Base-by-base conservation (phyloP, 2,113 vertebrate species). In the Marcusenius ussheri region DNA sequence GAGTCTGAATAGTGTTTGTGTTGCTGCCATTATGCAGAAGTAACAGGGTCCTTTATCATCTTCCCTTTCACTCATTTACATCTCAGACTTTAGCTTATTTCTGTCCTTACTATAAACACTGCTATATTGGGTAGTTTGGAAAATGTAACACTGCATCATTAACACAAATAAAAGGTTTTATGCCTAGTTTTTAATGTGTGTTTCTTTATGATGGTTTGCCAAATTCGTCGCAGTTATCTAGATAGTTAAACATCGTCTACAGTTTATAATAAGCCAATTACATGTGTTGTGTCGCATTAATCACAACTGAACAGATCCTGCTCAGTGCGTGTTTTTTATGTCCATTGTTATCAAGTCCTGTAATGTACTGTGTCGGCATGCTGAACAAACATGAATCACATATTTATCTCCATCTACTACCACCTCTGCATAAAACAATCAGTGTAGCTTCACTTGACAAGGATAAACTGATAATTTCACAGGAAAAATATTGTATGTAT, bases 11-110 rank as follows among this genome's bases (percentile, higher is more conserved):
- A 21, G 35, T 88, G 51, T 66, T 88, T 84, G 83, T 84, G 83
- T n/a, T 62, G 53, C 56, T 66, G 47, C 87, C 10, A 11, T 66
- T 87, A 31, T 66, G 53, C 35, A 31, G 39, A 51, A 62, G 56
- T 7, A 88, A 45, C 86, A 88, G 49, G 39, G 35, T 66, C 17
- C 51, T 58, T 62, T 88, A 88, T 88, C 58, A 66, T 70, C 58
- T 70, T 88, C 39, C 19, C 87, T 45, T 42, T 70, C 88, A 42
- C 24, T 88, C 62, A 46, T 70, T 88, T 74, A 42, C 35, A 47
- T 47, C 62, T 47, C 21, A 27, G 35, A 8, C 19, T 9, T 42
- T 45, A 47, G 24, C 45, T 88, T 19, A 66, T 70, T 47, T 74
- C 39, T 8, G 39, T 88, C 45, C 45, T 39, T 31, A 62, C 56